phyloP scores from a whole-genome alignment of 2,888 invertebrate species.

The Tetragonula carbonaria region DNA sequence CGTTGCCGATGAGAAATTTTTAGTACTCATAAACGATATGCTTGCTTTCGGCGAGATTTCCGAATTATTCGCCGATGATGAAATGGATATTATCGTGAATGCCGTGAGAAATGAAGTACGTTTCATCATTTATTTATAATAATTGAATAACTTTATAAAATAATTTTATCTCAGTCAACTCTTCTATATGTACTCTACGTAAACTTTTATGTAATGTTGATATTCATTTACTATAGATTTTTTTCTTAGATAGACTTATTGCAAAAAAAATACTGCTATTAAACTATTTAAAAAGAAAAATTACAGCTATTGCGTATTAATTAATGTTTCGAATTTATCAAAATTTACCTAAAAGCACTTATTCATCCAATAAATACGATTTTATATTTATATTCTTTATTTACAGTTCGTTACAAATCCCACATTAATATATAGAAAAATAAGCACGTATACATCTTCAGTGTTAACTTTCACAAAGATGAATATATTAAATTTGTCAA shows the following conservation, averaged over 20 bases:
- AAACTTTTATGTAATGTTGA: no score
- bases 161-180: no score
- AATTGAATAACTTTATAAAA: no score
- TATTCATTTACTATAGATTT: no score
- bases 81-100: constrained; percentile 93
- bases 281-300: neutral
- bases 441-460: neutral
- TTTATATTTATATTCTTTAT: neutral
- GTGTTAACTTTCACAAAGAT: neutral
- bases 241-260: no score
- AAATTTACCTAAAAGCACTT: neutral
- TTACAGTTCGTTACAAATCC: neutral
- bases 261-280: no score
- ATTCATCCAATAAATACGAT: neutral
- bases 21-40: constrained; percentile 96
- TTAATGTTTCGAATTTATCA: neutral
- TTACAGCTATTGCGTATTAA: neutral
- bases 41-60: constrained; percentile 97
- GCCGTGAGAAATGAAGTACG: constrained; percentile 90
- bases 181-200: no score
- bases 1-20: constrained; percentile 94
- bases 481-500: neutral
- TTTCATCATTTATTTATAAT: neutral
- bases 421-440: neutral
- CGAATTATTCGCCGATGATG: constrained; percentile 95